Percentiles rank a stretch among this genome's conserved stretches.
These are phyloP conservation scores for Chrysogorgia sp. DNA, from an alignment of 92 coral and sea anemone genomes.

Conservation along the genomic window DNA sequence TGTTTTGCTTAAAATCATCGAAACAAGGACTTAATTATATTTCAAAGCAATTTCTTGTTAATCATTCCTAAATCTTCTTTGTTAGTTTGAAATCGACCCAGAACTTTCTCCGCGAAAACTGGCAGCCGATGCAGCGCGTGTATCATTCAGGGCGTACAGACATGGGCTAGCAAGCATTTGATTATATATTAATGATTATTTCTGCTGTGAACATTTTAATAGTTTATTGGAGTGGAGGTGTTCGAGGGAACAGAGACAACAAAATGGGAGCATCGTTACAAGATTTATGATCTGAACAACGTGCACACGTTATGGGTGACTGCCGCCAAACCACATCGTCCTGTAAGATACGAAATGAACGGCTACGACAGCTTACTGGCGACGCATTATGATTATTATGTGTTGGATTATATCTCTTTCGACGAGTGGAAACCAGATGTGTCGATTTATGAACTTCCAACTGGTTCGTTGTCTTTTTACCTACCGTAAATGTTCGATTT, in stretches of 20 bases:
- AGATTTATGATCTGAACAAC: slow-evolving; percentile 78
- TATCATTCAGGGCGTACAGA: no score
- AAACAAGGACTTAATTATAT: no score
- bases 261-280: slow-evolving; percentile 86
- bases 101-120: no score
- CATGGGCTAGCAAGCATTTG: no score
- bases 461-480: slow-evolving; percentile 54
- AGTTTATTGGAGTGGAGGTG: slow-evolving; percentile 76
- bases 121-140: no score
- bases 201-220: background rate
- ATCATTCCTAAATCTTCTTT: no score
- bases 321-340: slow-evolving; percentile 75
- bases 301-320: slow-evolving; percentile 83
- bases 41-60: no score
- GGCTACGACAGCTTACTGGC: slow-evolving; percentile 95
- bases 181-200: no score
- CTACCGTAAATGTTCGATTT: no score
- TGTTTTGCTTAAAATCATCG: no score
- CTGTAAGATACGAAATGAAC: slow-evolving; percentile 95
- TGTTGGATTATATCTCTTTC: slow-evolving; percentile 88
- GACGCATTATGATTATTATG: slow-evolving; percentile 83
- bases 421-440: slow-evolving; percentile 93
- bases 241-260: slow-evolving; percentile 83
- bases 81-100: no score
- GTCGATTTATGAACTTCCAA: slow-evolving; percentile 79